Base-by-base conservation (phyloP, 2,888 invertebrate species). In the Melipona beecheii region DNA sequence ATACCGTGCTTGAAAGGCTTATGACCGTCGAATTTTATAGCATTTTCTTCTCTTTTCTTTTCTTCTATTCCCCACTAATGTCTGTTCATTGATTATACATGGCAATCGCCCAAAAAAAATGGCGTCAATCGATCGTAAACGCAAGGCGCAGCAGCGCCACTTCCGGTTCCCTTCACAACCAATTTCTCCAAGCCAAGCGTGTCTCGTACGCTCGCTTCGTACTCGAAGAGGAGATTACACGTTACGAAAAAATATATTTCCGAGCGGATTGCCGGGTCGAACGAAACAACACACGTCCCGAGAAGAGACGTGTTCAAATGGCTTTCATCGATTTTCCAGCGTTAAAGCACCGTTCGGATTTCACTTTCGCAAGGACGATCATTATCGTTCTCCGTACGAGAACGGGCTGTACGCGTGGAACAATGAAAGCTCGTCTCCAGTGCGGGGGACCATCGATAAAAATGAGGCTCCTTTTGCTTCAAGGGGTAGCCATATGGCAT, bases 401-500 rank as follows among this genome's bases (percentile, higher is more conserved):
- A 43, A 43, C 43, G 36, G 36, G 9, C 36, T 36, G 36, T 9
- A 36, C 36, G 43, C 9, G 43, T 9, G 43, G 72, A 77, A 85
- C 86, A 83, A 88, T 79, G 78, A 78, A 74, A 79, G 77, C 73
- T 68, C 69, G 66, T 70, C 76, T 84, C 58, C 17, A 4, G 74
- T 50, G 54, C 72, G 71, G 54, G 43, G 78, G 75, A 77, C 74
- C 69, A 71, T 68, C 68, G 54, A 77, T 75, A 84, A 83, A 85
- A 87, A 75, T 75, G 79, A 82, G 78, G 64, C 87, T 81, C 75
- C 84, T 78, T 31, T 90, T 70, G 87, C 87, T 43, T 9, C 81
- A 78, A 81, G 70, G 83, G 84, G 78, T 86, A 78, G 82, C 91
- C 91, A 91, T 91, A 91, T 91, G 91, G 91, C 91, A 88, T 79